Evolutionary conservation across 2,113 vertebrate genomes (phyloP).

Genomic region (Micronycteris hirsuta): DNA sequence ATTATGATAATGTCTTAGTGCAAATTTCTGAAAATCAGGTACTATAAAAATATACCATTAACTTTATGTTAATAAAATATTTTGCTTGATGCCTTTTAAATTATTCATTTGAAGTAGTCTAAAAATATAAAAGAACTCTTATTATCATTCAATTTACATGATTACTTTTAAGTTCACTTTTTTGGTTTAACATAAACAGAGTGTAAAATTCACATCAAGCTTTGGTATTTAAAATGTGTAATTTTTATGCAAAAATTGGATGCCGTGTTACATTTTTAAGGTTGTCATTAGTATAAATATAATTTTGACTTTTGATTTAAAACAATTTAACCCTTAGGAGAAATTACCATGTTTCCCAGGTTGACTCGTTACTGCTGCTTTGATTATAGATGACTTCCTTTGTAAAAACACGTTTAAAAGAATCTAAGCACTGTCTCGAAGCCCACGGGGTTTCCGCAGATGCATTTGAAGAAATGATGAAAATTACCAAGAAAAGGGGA

Average conservation of each 20-base stretch:
- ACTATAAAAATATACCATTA: constrained; percentile 88
- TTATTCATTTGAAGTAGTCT: constrained; percentile 88
- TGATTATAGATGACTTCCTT: constrained; percentile 77
- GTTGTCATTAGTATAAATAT: constrained; percentile 85
- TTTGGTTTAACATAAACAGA: constrained; percentile 86
- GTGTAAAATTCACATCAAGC: constrained; percentile 83
- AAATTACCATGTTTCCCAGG: constrained; percentile 83
- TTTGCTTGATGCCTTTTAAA: constrained; percentile 87
- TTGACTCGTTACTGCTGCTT: constrained; percentile 81
- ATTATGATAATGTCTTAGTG: constrained; percentile 84
- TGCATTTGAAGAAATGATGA: constrained; percentile 32
- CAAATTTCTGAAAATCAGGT: constrained; percentile 87
- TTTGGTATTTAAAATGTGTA: constrained; percentile 83
- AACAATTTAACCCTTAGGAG: constrained; percentile 81
- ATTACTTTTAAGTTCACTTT: constrained; percentile 87
- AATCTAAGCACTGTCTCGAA: constrained; percentile 44
- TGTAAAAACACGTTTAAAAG: constrained; percentile 76
- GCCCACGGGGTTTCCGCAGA: constrained; percentile 18
- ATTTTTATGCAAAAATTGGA: constrained; percentile 87
- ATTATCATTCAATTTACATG: constrained; percentile 91
- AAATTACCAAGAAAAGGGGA: constrained; percentile 11
- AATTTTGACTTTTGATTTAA: constrained; percentile 84
- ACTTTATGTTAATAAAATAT: constrained; percentile 91
- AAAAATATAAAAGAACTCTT: constrained; percentile 89
- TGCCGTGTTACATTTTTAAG: constrained; percentile 83